Base-by-base conservation (phyloP, 1,140 invertebrate genomes). In the Prorops nasuta region DNA sequence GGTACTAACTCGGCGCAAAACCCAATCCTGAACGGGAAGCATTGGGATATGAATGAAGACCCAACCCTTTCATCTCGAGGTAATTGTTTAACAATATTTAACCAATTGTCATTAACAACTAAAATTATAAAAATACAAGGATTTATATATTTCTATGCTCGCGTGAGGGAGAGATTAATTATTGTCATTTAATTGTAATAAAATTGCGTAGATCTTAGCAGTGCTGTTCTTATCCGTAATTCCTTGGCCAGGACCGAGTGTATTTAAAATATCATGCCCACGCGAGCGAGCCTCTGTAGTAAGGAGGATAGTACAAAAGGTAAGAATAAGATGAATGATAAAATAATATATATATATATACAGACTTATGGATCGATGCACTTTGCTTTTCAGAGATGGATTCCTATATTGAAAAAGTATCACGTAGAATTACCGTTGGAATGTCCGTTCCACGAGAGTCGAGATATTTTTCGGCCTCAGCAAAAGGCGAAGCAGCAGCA, bases 241-340 rank as follows among this genome's bases (percentile, higher is more conserved):
- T 75, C 89, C 89, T 74, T 92, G 90, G 89, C 90, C 89, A 61
- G 89, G 88, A 64, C 88, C 90, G 41, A 87, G 86, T 54, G 83
- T 90, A 44, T 88, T 91, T 82, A 90, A 89, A 77, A 87, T 90
- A 66, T 87, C 89, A 58, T 94, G 92, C 67, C 89, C 89, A 54
- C 83, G 90, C 81, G 90, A 93, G 80, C 91, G 90, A 77, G 90
- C 91, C 47, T 86, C 90, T 64, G 84, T 93, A 60, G 92, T 96
- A 36, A 83, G 91, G 63, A 90, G 89, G 79, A 85, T 96, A 55
- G 85, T 96, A 59, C 85, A 91, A 74, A 92, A 87, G 77, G 84
- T 86, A 69, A 71, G 56, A 54, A 34, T 35, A 36, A 41, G 20
- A 32, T 35, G 38, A 10, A 3, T 35, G 14, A 31, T 45, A n/a